phyloP scores from a whole-genome alignment of 2,888 invertebrate species.

The Melinopterus prodromus region DNA sequence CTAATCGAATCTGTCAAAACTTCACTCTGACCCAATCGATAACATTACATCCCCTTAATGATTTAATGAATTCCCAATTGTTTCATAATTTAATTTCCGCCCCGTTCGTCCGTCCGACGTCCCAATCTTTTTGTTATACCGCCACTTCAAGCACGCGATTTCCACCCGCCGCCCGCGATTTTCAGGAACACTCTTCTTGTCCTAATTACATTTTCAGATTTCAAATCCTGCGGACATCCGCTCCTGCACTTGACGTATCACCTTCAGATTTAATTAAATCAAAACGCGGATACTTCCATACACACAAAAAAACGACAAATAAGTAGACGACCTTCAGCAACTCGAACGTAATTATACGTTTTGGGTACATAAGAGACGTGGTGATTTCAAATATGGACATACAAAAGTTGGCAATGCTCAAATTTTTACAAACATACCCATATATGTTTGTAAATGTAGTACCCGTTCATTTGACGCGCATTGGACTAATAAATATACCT shows the following conservation, averaged over 20 bases:
- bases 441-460: too few relatives aligned
- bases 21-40: background rate
- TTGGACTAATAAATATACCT: too few relatives aligned
- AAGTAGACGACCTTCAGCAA: too few relatives aligned
- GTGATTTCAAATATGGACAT: too few relatives aligned
- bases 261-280: background rate
- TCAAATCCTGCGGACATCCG: background rate
- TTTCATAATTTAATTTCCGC: slow-evolving; percentile 4
- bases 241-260: background rate
- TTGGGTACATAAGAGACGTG: too few relatives aligned
- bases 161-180: too few relatives aligned
- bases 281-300: too few relatives aligned
- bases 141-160: background rate
- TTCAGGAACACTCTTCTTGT: background rate
- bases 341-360: too few relatives aligned
- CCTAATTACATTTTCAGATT: slow-evolving; percentile 4
- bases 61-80: slow-evolving; percentile 4
- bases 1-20: slow-evolving; percentile 4
- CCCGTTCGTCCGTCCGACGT: background rate
- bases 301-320: too few relatives aligned
- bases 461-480: too few relatives aligned
- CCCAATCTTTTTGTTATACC: background rate
- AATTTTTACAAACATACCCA: too few relatives aligned
- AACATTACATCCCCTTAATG: slow-evolving; percentile 4
- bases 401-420: too few relatives aligned